Conservation (phyloP, 37 sponge, comb jelly and placozoan genomes). For the Aphrocallistes beatrix region DNA sequence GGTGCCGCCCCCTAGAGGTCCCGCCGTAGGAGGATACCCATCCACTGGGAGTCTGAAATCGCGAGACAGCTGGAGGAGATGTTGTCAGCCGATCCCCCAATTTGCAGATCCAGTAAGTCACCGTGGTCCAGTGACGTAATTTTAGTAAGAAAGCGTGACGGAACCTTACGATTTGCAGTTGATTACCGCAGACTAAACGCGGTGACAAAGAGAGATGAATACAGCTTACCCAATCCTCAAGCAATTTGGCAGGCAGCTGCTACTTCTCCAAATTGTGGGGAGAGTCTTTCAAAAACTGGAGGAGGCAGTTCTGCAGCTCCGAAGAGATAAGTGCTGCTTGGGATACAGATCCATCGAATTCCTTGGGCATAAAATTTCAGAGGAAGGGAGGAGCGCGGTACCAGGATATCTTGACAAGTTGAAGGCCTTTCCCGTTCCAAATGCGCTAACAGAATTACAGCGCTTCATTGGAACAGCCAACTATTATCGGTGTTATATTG, state of each 20-base stretch:
- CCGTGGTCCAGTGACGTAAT: constrained; percentile 11
- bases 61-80: neutral
- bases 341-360: neutral
- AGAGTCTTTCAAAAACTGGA: neutral
- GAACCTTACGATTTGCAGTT: neutral
- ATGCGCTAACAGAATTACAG: neutral
- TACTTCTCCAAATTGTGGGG: neutral
- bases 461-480: neutral
- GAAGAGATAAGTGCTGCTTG: neutral
- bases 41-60: neutral
- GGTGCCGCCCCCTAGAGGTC: neutral
- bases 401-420: neutral
- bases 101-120: neutral
- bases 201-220: neutral
- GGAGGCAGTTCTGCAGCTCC: neutral
- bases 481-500: neutral
- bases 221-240: neutral
- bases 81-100: neutral
- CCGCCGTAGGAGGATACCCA: neutral
- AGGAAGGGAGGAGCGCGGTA: neutral
- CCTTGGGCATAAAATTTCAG: neutral
- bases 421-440: neutral
- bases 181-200: constrained; percentile 11
- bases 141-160: constrained; percentile 25
- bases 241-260: neutral